These are phyloP conservation scores for Pristionchus arcanus DNA, from an alignment of 2,888 invertebrate genomes.

Conservation along the genomic window DNA sequence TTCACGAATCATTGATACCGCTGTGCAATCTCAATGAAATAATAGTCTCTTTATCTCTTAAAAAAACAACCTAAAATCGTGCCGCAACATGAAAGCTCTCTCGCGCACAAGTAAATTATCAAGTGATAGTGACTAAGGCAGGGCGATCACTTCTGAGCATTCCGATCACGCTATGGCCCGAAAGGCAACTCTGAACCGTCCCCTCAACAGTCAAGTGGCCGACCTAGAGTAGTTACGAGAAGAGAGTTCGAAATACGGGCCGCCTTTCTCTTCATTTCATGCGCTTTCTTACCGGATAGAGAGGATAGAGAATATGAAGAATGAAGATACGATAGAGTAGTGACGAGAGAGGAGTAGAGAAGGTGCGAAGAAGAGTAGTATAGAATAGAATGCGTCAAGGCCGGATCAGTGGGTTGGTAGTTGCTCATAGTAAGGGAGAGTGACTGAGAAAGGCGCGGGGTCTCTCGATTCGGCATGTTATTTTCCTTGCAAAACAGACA, in stretches of 20 bases:
- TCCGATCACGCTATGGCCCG: no score
- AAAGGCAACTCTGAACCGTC: not conserved
- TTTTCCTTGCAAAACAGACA: no score
- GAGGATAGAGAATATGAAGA: not conserved
- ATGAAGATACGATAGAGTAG: no score
- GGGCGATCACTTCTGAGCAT: no score
- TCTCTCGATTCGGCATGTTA: no score
- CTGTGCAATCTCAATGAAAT: no score
- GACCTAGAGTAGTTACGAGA: not conserved
- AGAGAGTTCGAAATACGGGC: not conserved
- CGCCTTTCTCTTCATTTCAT: not conserved
- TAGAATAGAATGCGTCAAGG: conserved; percentile 16
- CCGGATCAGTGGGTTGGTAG: not conserved
- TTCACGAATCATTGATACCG: no score
- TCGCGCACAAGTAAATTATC: not conserved
- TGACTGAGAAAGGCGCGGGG: not conserved
- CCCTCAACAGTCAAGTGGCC: not conserved
- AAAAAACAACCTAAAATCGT: no score
- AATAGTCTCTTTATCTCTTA: no score
- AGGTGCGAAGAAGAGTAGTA: not conserved
- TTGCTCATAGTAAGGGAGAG: not conserved
- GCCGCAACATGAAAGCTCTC: not conserved
- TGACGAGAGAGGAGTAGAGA: not conserved
- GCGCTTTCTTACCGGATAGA: not conserved
- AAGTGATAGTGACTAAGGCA: not conserved